These are phyloP conservation scores for Vanessa tameamea DNA, from an alignment of 1,140 invertebrate genomes.

Conservation along the genomic window DNA sequence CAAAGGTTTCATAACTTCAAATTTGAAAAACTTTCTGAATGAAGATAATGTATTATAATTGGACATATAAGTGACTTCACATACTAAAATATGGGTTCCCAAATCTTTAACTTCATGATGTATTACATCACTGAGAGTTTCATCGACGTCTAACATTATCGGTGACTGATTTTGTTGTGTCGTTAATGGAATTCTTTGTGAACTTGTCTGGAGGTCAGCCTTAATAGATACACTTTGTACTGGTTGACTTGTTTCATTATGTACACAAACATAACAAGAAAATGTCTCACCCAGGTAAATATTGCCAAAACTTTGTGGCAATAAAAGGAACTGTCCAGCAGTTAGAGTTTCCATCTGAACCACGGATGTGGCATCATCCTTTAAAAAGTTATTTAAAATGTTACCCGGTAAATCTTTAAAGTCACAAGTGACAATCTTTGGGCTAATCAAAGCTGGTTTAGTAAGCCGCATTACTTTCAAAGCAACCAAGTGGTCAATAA, in stretches of 20 bases:
- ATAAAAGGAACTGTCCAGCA: constrained; percentile 92
- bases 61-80: constrained; percentile 95
- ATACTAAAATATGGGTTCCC: constrained; percentile 98
- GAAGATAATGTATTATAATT: constrained; percentile 86
- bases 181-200: constrained; percentile 90
- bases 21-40: constrained; percentile 99
- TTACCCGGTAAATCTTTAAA: constrained; percentile 91
- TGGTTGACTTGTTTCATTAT: constrained; percentile 93
- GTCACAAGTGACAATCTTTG: constrained; percentile 90
- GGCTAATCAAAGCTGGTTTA: constrained; percentile 90
- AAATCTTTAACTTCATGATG: constrained; percentile 99
- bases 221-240: constrained; percentile 92
- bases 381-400: constrained; percentile 87
- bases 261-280: constrained; percentile 97
- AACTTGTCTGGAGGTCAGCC: constrained; percentile 95
- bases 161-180: constrained; percentile 83
- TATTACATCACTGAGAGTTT: constrained; percentile 96
- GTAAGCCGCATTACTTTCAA: constrained; percentile 95
- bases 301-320: constrained; percentile 97
- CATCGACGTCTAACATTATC: constrained; percentile 87
- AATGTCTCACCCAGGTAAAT: constrained; percentile 96
- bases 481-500: constrained; percentile 75
- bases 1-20: constrained; percentile 97
- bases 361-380: constrained; percentile 89
- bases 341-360: constrained; percentile 90